These are phyloP conservation scores for Drosophila chauvacae DNA, from an alignment of 1,140 invertebrate genomes.

Conservation along the genomic window DNA sequence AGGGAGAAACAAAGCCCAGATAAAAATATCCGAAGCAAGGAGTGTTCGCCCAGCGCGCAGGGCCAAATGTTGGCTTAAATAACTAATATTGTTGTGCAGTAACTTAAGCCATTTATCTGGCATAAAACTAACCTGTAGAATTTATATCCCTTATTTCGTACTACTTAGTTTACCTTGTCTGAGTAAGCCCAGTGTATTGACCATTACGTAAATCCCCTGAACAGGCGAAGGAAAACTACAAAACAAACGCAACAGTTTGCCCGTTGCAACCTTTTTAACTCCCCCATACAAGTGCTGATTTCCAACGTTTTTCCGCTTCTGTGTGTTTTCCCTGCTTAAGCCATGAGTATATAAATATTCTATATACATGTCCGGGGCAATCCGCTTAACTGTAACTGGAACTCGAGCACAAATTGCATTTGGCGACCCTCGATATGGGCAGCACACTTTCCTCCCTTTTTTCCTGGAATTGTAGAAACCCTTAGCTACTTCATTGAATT, in stretches of 20 bases:
- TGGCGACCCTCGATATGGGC: slow-evolving; percentile 34
- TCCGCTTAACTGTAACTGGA: slow-evolving; percentile 74
- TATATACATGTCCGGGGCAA: slow-evolving; percentile 67
- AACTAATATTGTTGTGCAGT: not conserved
- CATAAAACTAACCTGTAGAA: slow-evolving; percentile 4
- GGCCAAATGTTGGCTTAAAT: slow-evolving; percentile 1
- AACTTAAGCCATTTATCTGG: not conserved
- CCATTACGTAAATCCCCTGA: slow-evolving; percentile 36
- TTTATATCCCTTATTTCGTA: not conserved
- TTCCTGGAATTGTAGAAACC: slow-evolving; percentile 14
- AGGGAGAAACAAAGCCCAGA: slow-evolving; percentile 4
- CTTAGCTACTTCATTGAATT: slow-evolving; percentile 55
- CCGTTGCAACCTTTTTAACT: slow-evolving; percentile 34
- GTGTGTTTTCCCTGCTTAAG: slow-evolving; percentile 40
- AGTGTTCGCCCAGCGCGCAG: not conserved
- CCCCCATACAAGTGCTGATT: slow-evolving; percentile 35
- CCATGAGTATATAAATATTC: slow-evolving; percentile 71
- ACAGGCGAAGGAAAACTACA: slow-evolving; percentile 18
- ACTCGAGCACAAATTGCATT: slow-evolving; percentile 75
- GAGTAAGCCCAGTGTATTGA: slow-evolving; percentile 15
- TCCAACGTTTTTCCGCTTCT: slow-evolving; percentile 26
- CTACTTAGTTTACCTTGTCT: slow-evolving; percentile 1
- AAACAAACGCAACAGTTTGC: slow-evolving; percentile 41
- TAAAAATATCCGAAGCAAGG: slow-evolving; percentile 5
- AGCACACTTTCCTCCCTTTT: slow-evolving; percentile 4